A percentile compares a stretch with the other conserved stretches of the same genome.
These are phyloP conservation scores for Sarcophaga bullata DNA, from an alignment of 1,140 invertebrate genomes.

Conservation along the genomic window DNA sequence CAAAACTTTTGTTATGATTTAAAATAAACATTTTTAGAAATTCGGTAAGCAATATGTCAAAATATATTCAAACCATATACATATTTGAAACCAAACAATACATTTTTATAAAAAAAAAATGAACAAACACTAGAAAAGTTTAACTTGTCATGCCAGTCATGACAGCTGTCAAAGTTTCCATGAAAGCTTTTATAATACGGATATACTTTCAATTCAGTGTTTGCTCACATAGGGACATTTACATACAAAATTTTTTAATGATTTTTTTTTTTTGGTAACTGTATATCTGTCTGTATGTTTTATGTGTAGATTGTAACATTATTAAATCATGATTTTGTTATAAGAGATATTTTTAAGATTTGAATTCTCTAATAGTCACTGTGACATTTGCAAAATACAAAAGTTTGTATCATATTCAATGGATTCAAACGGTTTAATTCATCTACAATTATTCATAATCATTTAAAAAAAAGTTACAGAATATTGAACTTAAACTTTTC, in stretches of 20 bases:
- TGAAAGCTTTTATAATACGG: slow-evolving; percentile 13
- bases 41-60: neutral
- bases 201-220: neutral
- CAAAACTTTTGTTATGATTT: neutral
- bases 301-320: neutral
- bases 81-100: neutral
- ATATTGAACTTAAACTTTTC: too few species aligned
- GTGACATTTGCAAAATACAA: slow-evolving; percentile 3
- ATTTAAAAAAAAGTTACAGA: too few species aligned
- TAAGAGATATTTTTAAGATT: neutral
- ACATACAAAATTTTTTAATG: neutral
- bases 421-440: too few species aligned
- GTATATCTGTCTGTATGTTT: neutral
- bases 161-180: slow-evolving; percentile 36
- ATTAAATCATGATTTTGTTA: neutral
- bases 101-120: neutral
- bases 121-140: slow-evolving; percentile 10
- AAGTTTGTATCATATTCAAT: too few species aligned
- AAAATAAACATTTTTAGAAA: neutral
- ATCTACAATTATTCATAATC: too few species aligned
- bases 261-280: neutral
- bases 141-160: slow-evolving; percentile 39
- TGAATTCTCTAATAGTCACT: neutral
- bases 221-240: neutral
- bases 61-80: neutral